Evolutionary conservation across 2,113 vertebrate genomes (phyloP).

Genomic region (Pampusana beccarii): DNA sequence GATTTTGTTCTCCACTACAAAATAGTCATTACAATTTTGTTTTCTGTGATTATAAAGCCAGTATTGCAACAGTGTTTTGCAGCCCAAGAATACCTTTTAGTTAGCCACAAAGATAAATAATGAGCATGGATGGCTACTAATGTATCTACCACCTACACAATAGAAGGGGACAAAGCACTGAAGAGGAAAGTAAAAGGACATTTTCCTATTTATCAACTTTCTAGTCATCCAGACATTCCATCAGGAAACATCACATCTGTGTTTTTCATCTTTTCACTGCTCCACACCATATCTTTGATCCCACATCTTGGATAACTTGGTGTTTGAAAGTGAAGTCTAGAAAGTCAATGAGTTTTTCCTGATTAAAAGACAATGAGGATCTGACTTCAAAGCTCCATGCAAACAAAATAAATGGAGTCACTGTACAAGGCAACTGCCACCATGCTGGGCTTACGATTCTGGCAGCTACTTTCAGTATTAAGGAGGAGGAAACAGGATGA

Average conservation of each 20-base stretch:
- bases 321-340: constrained; percentile 10
- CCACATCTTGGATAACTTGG: neutral
- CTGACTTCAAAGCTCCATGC: neutral
- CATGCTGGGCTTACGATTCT: constrained; percentile 10
- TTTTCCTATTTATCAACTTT: neutral
- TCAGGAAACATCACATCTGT: neutral
- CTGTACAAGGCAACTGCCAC: neutral
- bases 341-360: constrained; percentile 11
- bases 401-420: neutral
- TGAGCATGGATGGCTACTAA: neutral
- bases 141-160: neutral
- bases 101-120: neutral
- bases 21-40: neutral
- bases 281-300: constrained; percentile 1
- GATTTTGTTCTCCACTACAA: neutral
- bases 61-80: neutral
- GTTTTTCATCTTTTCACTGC: neutral
- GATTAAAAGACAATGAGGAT: constrained; percentile 39
- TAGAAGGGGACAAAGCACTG: neutral
- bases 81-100: neutral
- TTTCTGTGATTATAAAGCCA: neutral
- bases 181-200: neutral
- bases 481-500: constrained; percentile 23
- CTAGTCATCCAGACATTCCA: neutral
- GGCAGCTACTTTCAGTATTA: neutral